A percentile compares a stretch with the other conserved stretches of the same genome.
phyloP scores from a whole-genome alignment of 2,113 vertebrate genomes.

The Furnarius figulus region DNA sequence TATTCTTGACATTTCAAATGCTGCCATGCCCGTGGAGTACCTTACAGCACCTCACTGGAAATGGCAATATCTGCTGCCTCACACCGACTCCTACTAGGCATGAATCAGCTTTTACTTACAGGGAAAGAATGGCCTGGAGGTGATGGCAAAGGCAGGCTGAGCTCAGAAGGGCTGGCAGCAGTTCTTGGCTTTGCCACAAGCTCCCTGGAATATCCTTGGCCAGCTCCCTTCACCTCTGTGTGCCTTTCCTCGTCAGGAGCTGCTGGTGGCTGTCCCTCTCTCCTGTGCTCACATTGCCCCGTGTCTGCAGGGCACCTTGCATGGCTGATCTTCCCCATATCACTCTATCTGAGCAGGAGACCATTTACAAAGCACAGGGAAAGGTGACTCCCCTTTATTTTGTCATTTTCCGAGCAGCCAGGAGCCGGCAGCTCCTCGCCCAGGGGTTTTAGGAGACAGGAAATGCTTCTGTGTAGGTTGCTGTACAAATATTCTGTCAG shows the following conservation, averaged over 20 bases:
- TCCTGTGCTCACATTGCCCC: neutral
- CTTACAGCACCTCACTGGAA: neutral
- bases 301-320: neutral
- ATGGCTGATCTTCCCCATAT: neutral
- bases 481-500: neutral
- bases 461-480: neutral
- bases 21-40: neutral
- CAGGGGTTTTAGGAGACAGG: neutral
- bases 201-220: conserved; percentile 47
- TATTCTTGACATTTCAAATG: neutral
- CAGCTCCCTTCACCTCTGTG: neutral
- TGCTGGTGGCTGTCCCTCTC: neutral
- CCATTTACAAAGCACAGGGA: neutral
- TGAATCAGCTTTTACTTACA: conserved; percentile 59
- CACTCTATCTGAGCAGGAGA: neutral
- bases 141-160: conserved; percentile 54
- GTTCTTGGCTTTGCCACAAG: conserved; percentile 46
- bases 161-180: conserved; percentile 45
- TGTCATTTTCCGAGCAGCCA: neutral
- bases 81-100: neutral
- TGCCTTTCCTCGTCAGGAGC: conserved; percentile 17
- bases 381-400: neutral
- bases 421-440: neutral
- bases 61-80: conserved; percentile 22
- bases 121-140: conserved; percentile 51